Base-by-base conservation (phyloP, 2,888 invertebrate genomes). In the Drosophila tanythrix region DNA sequence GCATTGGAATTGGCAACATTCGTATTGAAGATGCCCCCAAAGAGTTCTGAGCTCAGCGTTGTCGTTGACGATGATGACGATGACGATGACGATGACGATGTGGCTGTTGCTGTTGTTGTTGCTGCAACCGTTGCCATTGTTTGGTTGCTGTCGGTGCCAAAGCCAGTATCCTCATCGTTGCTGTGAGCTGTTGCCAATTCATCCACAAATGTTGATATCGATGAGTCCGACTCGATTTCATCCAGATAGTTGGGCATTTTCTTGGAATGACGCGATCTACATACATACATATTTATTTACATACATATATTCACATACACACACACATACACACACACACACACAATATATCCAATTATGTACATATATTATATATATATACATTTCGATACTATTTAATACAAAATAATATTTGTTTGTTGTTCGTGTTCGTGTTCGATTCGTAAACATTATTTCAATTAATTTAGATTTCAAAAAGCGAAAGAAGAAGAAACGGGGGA, bases 251-350 rank as follows among this genome's bases (percentile, higher is more conserved):
- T 74, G 10, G 58, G 82, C 76, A 92, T 81, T 77, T 89, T 88
- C 76, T 85, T 90, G 72, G 74, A 81, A 53, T 88, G 78, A 53
- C 82, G 80, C 70, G 90, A 91, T 90, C 91, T 91, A 86, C 38
- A 80, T 81, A 71, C 66, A 74, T 73, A 83, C 66, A 79, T 57
- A 74, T 57, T 61, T n/a, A 53, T 63, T 57, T 43, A 46, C 15
- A 76, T 68, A 74, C 46, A 71, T 21, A 77, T 61, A 73, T 36
- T 52, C 35, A 10, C 10, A 8, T 1, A 31, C 31, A 31, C 31
- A 31, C 35, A 21, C 21, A 21, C 21, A 21, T 0, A 21, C 21
- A 21, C 1, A 69, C 43, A 71, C 36, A 77, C 51, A 74, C 53
- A 67, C 33, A 21, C 56, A 53, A 60, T 56, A 73, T 53, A 43